Evolutionary conservation across 2,797 vertebrate genomes (phyloP).

Genomic region (Rhadinocentrus ornatus): DNA sequence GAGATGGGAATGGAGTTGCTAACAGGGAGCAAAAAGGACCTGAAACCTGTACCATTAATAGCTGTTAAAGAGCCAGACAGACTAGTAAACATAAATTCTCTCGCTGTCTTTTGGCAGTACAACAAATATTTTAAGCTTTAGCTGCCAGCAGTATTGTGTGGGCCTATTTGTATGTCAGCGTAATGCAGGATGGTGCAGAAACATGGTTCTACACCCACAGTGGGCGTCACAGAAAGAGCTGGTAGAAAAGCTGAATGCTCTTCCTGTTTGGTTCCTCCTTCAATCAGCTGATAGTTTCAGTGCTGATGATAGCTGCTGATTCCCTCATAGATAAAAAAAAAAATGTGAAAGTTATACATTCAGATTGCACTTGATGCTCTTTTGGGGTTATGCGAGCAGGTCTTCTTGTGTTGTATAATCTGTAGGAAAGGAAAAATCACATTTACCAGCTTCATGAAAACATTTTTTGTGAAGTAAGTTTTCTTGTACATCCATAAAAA

Average conservation of each 20-base stretch:
- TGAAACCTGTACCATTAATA: conserved; percentile 11
- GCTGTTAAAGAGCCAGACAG: conserved; percentile 23
- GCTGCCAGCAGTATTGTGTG: conserved; percentile 14
- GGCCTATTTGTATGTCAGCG: conserved; percentile 13
- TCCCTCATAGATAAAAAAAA: conserved; percentile 52
- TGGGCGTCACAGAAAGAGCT: conserved; percentile 51
- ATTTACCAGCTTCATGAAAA: neutral
- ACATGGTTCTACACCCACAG: conserved; percentile 27
- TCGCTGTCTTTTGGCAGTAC: conserved; percentile 7
- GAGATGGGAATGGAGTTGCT: conserved; percentile 26
- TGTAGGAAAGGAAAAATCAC: neutral
- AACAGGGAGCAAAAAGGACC: conserved; percentile 7
- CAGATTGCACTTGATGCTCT: conserved; percentile 13
- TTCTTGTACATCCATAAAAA: neutral
- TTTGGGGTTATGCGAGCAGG: neutral
- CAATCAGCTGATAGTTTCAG: conserved; percentile 65
- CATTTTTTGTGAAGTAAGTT: neutral
- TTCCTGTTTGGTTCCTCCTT: conserved; percentile 71
- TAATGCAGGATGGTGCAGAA: conserved; percentile 35
- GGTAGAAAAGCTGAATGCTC: conserved; percentile 40
- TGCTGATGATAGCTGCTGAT: conserved; percentile 52
- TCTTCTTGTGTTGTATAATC: neutral
- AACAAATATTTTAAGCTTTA: conserved; percentile 17
- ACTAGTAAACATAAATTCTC: conserved; percentile 1
- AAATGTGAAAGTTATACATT: conserved; percentile 13